Conservation (phyloP, 2,113 vertebrate genomes). For the Dasyprocta punctata region DNA sequence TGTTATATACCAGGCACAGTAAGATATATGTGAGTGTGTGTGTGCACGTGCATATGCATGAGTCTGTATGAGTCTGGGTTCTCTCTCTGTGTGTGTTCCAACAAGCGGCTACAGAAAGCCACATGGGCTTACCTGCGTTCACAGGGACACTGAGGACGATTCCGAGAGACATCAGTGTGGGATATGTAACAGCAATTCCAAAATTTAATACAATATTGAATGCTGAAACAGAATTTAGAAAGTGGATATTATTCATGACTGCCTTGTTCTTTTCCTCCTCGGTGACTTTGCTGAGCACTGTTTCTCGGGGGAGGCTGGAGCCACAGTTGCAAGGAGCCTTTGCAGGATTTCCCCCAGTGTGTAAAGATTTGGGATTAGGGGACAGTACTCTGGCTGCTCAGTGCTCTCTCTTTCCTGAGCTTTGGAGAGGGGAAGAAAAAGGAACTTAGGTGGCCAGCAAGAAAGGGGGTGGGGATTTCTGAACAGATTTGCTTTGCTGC, state of each 20-base stretch:
- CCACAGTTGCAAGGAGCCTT: not conserved
- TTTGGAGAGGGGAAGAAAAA: not conserved
- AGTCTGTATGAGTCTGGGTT: not conserved
- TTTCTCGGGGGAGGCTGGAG: not conserved
- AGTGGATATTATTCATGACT: accelerated
- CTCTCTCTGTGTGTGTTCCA: not conserved
- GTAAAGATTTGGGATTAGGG: not conserved
- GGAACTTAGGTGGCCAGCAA: not conserved
- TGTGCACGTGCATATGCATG: not conserved
- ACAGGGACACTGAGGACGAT: slow-evolving; percentile 97
- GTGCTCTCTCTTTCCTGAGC: not conserved
- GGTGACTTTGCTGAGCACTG: not conserved
- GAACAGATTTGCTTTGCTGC: not conserved
- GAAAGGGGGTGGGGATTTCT: not conserved
- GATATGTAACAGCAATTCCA: slow-evolving; percentile 96
- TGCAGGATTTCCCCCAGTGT: not conserved
- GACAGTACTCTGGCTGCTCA: not conserved
- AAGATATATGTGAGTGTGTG: too few relatives aligned
- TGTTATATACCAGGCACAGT: not conserved
- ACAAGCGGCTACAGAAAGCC: not conserved
- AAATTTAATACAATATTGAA: slow-evolving; percentile 98
- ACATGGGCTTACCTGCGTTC: slow-evolving; percentile 91
- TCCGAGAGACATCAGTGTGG: slow-evolving; percentile 96
- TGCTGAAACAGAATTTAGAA: slow-evolving; percentile 86
- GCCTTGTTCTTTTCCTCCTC: too few relatives aligned